These are phyloP conservation scores for Heliornis fulica DNA, from an alignment of 2,113 vertebrate species.

Conservation along the genomic window DNA sequence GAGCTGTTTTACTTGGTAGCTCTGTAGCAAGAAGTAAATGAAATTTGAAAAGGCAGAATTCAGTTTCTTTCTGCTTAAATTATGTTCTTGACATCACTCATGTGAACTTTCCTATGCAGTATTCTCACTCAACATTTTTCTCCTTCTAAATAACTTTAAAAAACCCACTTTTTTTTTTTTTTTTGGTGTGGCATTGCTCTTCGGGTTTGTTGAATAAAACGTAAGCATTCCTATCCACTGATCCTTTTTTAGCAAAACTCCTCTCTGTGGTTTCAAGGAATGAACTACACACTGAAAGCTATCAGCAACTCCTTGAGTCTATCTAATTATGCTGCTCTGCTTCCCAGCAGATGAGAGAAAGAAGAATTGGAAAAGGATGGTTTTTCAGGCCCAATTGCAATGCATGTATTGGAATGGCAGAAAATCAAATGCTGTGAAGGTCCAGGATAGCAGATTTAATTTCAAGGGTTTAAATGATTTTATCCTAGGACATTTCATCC, in stretches of 20 bases:
- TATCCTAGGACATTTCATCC: constrained; percentile 4
- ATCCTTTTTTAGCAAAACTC: constrained; percentile 43
- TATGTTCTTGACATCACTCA: neutral
- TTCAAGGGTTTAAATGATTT: constrained; percentile 31
- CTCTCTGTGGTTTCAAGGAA: constrained; percentile 9
- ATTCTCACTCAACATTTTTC: neutral
- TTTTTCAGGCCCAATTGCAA: constrained; percentile 13
- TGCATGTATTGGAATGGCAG: constrained; percentile 2
- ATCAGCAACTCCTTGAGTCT: constrained; percentile 47
- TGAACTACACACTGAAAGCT: constrained; percentile 39
- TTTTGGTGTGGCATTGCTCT: neutral
- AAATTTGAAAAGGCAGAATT: neutral
- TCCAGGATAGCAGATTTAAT: constrained; percentile 19
- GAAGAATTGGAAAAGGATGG: constrained; percentile 10
- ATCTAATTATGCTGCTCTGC: constrained; percentile 40
- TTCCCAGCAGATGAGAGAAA: constrained; percentile 14
- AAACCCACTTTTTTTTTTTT: neutral
- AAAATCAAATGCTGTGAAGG: constrained; percentile 46
- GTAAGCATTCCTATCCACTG: constrained; percentile 26
- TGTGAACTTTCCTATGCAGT: neutral
- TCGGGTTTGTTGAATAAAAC: constrained; percentile 16
- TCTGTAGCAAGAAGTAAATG: neutral
- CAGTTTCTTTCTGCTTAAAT: neutral
- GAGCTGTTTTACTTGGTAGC: neutral
- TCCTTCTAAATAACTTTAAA: neutral